These are phyloP conservation scores for Oreohelix idahoensis DNA, from an alignment of 1,140 invertebrate species.

Conservation along the genomic window DNA sequence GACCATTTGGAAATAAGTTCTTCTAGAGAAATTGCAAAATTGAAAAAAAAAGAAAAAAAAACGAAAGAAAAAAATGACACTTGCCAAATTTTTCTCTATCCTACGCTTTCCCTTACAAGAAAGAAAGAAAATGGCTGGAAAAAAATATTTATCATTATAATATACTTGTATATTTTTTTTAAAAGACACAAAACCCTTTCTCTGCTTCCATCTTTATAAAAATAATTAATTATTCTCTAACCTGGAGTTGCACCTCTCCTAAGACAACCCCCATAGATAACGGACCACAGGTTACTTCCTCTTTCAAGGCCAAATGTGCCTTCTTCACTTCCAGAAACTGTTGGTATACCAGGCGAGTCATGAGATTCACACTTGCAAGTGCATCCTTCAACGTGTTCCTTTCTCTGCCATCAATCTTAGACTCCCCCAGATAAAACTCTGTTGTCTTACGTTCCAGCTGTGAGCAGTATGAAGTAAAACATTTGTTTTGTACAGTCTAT, in stretches of 20 bases:
- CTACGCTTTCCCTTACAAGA: too few species aligned
- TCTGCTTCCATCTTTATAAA: too few species aligned
- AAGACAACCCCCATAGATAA: not conserved
- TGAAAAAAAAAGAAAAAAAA: too few species aligned
- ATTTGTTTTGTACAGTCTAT: too few species aligned
- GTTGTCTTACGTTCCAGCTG: not conserved
- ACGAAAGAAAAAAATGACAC: too few species aligned
- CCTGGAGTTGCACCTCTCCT: not conserved
- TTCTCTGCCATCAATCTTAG: not conserved
- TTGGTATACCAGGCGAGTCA: not conserved
- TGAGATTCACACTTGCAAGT: not conserved
- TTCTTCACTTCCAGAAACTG: not conserved
- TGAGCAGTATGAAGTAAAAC: not conserved
- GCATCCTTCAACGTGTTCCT: not conserved
- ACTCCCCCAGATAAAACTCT: not conserved
- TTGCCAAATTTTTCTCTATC: too few species aligned
- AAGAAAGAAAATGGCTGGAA: too few species aligned
- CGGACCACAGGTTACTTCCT: not conserved
- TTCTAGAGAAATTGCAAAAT: too few species aligned
- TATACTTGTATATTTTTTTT: too few species aligned
- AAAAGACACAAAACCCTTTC: too few species aligned
- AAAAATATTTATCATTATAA: too few species aligned
- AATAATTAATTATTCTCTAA: not conserved
- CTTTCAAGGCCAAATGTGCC: constrained; percentile 1
- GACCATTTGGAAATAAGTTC: too few species aligned